Evolutionary conservation across 37 sponge, comb jelly and placozoan species (phyloP).

Genomic region (Cliona cf. orientalis): DNA sequence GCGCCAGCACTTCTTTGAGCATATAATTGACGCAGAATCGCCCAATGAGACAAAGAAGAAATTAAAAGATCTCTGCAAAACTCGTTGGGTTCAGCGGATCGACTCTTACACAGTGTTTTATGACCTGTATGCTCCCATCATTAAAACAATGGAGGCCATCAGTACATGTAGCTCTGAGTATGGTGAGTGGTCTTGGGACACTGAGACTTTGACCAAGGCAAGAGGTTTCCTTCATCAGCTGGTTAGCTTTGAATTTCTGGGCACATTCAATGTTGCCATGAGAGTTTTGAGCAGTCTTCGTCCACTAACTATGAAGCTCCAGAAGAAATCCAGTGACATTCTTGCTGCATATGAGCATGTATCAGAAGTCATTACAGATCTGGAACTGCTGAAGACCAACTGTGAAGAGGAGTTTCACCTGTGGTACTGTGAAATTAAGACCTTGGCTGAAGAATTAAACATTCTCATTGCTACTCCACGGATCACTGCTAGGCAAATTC

Average conservation of each 20-base stretch:
- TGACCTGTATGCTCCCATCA: slow-evolving; percentile 5
- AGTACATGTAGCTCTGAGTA: slow-evolving; percentile 7
- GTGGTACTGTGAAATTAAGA: slow-evolving; percentile 17
- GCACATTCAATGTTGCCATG: slow-evolving; percentile 14
- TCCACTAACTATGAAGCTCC: slow-evolving; percentile 13
- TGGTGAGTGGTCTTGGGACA: slow-evolving; percentile 11
- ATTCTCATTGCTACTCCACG: slow-evolving; percentile 1
- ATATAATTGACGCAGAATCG: slow-evolving; percentile 20
- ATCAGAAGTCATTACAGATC: background rate
- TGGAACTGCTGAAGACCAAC: slow-evolving; percentile 15
- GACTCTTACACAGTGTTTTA: slow-evolving; percentile 15
- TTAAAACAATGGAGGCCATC: slow-evolving; percentile 23
- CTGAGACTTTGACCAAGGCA: slow-evolving; percentile 26
- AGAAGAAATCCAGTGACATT: slow-evolving; percentile 24
- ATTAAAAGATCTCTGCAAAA: slow-evolving; percentile 9
- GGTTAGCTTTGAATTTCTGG: slow-evolving; percentile 14
- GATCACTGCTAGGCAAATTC: slow-evolving; percentile 1
- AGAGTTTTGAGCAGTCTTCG: slow-evolving; percentile 34
- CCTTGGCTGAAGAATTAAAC: background rate
- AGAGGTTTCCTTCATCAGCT: slow-evolving; percentile 29
- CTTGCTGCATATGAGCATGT: slow-evolving; percentile 29
- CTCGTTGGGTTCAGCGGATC: slow-evolving; percentile 10
- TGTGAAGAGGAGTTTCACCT: slow-evolving; percentile 27
- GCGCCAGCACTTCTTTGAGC: slow-evolving; percentile 48
- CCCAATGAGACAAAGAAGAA: slow-evolving; percentile 24